Percentiles rank a stretch among this genome's conserved stretches.
Evolutionary conservation across 2,797 vertebrate genomes (phyloP).

Genomic region (Scyliorhinus canicula): DNA sequence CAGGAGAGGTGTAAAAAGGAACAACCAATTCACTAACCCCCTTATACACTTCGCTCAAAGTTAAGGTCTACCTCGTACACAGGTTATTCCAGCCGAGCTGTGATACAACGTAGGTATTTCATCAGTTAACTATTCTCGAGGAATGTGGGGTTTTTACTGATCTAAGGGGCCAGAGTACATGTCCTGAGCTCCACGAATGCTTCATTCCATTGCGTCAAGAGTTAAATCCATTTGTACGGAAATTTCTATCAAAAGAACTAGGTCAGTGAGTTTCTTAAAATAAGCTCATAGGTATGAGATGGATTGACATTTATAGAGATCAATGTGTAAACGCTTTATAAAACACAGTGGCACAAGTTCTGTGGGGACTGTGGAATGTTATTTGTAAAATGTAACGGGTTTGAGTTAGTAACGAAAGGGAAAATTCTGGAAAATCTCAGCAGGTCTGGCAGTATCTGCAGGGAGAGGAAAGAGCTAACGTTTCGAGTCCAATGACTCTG

Average conservation of each 20-base stretch:
- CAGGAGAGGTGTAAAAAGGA: not conserved
- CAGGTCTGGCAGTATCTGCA: too few relatives aligned
- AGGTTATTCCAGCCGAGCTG: too few relatives aligned
- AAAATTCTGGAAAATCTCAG: too few relatives aligned
- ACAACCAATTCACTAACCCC: not conserved
- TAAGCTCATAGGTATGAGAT: not conserved
- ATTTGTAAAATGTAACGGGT: not conserved
- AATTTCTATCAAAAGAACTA: not conserved
- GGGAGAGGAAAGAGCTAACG: too few relatives aligned
- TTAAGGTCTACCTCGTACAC: too few relatives aligned
- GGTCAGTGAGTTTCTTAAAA: not conserved
- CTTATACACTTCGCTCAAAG: too few relatives aligned
- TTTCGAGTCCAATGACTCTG: too few relatives aligned
- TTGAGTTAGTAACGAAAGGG: not conserved
- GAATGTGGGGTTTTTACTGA: not conserved
- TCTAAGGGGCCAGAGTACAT: not conserved
- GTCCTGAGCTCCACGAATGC: not conserved
- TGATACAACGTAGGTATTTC: not conserved
- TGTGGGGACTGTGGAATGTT: not conserved
- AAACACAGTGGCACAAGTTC: not conserved
- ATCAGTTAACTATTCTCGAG: not conserved
- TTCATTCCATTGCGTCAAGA: not conserved
- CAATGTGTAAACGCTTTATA: not conserved
- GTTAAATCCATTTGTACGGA: not conserved
- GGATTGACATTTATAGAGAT: not conserved